Base-by-base conservation (phyloP, 2,888 invertebrate species). In the Brenthis daphne region DNA sequence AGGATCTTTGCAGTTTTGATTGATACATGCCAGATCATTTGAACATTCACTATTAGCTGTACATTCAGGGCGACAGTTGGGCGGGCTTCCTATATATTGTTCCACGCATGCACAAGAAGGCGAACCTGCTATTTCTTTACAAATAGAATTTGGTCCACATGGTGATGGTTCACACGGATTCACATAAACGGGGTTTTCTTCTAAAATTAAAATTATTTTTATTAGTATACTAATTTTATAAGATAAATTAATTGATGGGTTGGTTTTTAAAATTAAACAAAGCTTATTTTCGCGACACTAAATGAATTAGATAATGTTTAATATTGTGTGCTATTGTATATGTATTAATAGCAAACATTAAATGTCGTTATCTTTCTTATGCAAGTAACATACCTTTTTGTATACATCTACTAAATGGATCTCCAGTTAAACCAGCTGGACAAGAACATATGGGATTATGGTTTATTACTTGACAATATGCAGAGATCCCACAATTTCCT, bases 401-500 rank as follows among this genome's bases (percentile, higher is more conserved):
- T 50, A 94, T 88, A 79, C 96, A 96, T 85, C 94, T 93, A 24
- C 91, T 88, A 78, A 96, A 96, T 6, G 96, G 96, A 92, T 96
- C 95, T 57, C 97, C 97, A 57, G 95, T 95, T 76, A 93, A 94
- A 63, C 95, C 95, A 64, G 87, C 76, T 71, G 93, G 94, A 78
- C 96, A 96, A 65, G 94, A 94, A 80, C 95, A 95, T 53, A 95
- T 95, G 8, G 96, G 96, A 74, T 95, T 95, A 79, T 97, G 96
- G 81, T 96, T 96, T 56, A 95, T 93, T 4, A 96, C 96, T 81
- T 95, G 94, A 78, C 97, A 97, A 73, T 94, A 85, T 13, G 96
- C 96, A 76, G 94, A 94, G 65, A 93, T 82, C 11, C 96, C 96
- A 85, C 97, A 97, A 29, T 95, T 95, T 78, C 95, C 96, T 72